Evolutionary conservation across 2,113 vertebrate species (phyloP), one percentile per base, ranked within the genome.

Genomic region (Platycercus adscitus): DNA sequence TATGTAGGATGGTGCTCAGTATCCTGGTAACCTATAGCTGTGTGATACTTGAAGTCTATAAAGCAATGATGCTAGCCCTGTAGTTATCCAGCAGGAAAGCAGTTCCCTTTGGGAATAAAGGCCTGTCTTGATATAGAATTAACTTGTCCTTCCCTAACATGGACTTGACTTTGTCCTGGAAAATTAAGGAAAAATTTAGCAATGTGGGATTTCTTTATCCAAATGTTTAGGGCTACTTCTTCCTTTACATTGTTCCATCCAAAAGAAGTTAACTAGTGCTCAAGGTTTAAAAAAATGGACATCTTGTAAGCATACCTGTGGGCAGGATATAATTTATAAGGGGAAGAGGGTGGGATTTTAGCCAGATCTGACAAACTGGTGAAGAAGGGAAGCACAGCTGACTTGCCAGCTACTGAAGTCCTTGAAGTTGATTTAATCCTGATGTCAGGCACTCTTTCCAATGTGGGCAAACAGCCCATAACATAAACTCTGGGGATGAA

Each of bases 401-500:
- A 79, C 66, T 96, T 69, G 31, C 58, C 65, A 53, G 63, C 58
- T 92, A 56, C 41, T 37, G 65, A 93, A 55, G 46, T 69, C 91
- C 64, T 86, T 90, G n/a, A 88, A 81, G 94, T 17, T 95, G 88
- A 86, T 95, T 92, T 71, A 95, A 86, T 93, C 94, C 88, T 89
- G 75, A 88, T 92, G 94, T 93, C 91, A 93, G 91, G 86, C 88
- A 21, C 35, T 66, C 41, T 24, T 81, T 84, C 68, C 58, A 77
- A 12, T 18, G 23, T 37, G 86, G 98, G 97, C 98, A 93, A 93
- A 31, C 80, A 73, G 97, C 97, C 96, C 86, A 72, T 81, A 91
- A 56, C n/a, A 46, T 92, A 83, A 50, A 92, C 97, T 81, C 97
- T 81, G 37, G 96, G 96, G 95, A 95, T 71, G 46, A 75, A 84